Base-by-base conservation (phyloP, 30 jellyfish, hydroid and myxozoan species). In the Sanderia malayensis region DNA sequence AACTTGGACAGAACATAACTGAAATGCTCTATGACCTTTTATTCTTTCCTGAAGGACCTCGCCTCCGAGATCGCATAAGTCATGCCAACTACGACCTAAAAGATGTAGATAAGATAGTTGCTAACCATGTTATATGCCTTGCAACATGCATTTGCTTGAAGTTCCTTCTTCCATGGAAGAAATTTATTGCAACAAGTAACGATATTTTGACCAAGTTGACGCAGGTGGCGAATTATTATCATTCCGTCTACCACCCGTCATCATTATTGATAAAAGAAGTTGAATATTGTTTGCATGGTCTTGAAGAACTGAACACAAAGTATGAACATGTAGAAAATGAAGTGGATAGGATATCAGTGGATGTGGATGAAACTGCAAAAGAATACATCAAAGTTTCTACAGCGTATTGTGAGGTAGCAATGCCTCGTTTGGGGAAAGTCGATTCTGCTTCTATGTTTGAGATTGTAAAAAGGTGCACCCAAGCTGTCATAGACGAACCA, bases 51-150 rank as follows among this genome's bases (percentile, higher is more conserved):
- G 95, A 66, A 8, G 95, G 95, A 13, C 88, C 81, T 15, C 71
- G 88, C 6, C 61, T 83, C 44, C 76, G 95, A 7, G 95, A 83
- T 65, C 84, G 79, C 20, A 23, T 83, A 53, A 83, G 95, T 70
- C 95, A 83, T 60, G 95, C 88, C 1, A 88, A 83, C 66, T 63
- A 67, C 46, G 76, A 64, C 64, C 64, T 82, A 61, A 58, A 15
- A 11, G 76, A 46, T 31, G 61, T 82, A 0, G 71, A 61, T 47
- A 21, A 41, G 11, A n/a, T 21, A 29, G 34, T 83, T 32, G 95
- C 86, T 7, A 66, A 73, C 59, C 79, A 72, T 67, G 82, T 83
- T 58, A 30, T 73, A 52, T 59, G 85, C 57, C 44, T 73, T 64
- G 88, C 83, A 1, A 2, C 64, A 2, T 83, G 74, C 73, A 27